Evolutionary conservation across 2,888 invertebrate genomes (phyloP), one percentile per base, ranked within the genome.

Genomic region (Abrostola tripartita): DNA sequence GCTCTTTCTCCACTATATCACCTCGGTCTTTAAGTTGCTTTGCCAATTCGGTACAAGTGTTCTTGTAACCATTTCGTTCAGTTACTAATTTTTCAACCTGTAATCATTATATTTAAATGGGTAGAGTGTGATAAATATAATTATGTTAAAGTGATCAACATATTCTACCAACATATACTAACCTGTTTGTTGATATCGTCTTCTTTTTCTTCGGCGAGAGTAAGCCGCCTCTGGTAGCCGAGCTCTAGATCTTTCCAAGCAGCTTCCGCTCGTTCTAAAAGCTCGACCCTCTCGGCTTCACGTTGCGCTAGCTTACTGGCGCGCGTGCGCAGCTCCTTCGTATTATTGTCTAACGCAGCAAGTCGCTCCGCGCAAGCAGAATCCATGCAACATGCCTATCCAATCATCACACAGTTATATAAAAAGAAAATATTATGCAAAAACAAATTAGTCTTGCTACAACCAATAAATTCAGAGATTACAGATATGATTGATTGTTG

Each of bases 161-260:
- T 24, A 6, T 0, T 44, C 36, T 35, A 54, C 10, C 0, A 54
- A 10, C 9, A 53, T 36, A n/a, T 59, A 12, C 74, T 37, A 41
- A 92, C 93, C 81, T 90, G 87, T 81, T 82, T 88, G 5, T 77
- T 62, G 6, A 91, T 65, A 41, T 90, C 89, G 0, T 88, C 85
- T 76, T 91, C 92, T 60, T 90, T 92, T 62, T 93, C 93, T 14
- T 84, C 74, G 2, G 89, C 85, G 0, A 84, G 72, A 5, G 61
- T 37, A 8, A 93, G 80, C 10, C 92, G 85, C 9, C 90, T 79
- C 72, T 90, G 88, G 74, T 90, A 94, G 10, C 91, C 90, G 0
- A 69, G 52, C 73, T 94, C 94, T 1, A 94, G 84, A 47, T 94
- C 92, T 24, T 77, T 85, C 94, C 94, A 94, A 0, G 94, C 92